A percentile compares a stretch with the other conserved stretches of the same genome.
These are phyloP conservation scores for Falco columbarius DNA, from an alignment of 2,797 vertebrate genomes.

Conservation along the genomic window DNA sequence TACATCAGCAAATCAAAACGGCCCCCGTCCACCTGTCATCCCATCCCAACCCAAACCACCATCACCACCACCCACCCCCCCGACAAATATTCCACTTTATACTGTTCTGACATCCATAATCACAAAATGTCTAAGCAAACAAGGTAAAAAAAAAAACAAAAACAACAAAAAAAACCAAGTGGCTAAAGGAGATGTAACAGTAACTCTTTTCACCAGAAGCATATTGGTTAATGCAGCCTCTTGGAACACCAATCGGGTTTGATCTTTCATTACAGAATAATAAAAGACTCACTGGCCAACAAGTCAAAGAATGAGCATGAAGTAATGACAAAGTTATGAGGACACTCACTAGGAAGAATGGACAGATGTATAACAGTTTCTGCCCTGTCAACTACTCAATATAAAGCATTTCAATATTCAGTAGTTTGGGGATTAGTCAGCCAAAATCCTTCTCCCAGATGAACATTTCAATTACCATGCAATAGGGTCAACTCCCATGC, in stretches of 20 bases:
- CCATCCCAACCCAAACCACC: too few relatives aligned
- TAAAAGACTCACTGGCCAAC: not conserved
- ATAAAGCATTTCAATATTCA: conserved; percentile 29
- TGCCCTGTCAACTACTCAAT: not conserved
- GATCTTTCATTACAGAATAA: not conserved
- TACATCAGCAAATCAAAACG: not conserved
- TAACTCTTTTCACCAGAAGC: not conserved
- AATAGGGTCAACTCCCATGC: not conserved
- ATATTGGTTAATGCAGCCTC: not conserved
- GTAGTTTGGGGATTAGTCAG: conserved; percentile 3
- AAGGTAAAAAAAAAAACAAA: not conserved
- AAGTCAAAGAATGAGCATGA: not conserved
- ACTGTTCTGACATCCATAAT: not conserved
- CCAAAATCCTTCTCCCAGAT: not conserved
- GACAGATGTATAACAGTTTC: conserved; percentile 8
- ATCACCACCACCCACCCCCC: too few relatives aligned
- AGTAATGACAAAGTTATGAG: conserved; percentile 2
- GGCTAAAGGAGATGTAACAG: not conserved
- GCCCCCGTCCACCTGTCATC: not conserved
- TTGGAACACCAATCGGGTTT: not conserved
- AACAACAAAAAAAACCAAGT: too few relatives aligned
- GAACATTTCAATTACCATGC: not conserved
- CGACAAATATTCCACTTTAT: not conserved
- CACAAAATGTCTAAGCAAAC: not conserved
- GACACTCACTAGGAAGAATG: not conserved